Base-by-base conservation (phyloP, 64 coral and sea anemone genomes). In the Platygyra sinensis region DNA sequence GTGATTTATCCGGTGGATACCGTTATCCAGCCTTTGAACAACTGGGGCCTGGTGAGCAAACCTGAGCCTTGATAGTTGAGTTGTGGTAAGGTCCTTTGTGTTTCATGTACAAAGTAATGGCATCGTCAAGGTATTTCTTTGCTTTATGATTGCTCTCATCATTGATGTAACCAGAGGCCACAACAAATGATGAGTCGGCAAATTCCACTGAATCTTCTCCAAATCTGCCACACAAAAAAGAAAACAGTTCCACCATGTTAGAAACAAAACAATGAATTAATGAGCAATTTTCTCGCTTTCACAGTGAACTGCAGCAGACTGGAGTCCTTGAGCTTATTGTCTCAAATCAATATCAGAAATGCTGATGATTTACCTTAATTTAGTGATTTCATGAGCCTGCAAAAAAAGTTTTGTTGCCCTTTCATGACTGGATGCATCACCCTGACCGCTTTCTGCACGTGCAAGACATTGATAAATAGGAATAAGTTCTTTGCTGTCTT, bases 31-130 rank as follows among this genome's bases (percentile, higher is more conserved):
- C n/a, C n/a, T n/a, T n/a, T n/a, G n/a, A n/a, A n/a, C n/a, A n/a
- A n/a, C n/a, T n/a, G n/a, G n/a, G n/a, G n/a, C n/a, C 54, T 15
- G 15, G 54, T 16, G 10, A 36, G 25, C 25, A 32, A 82, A 96
- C 94, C 94, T 96, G 94, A 36, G 94, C 90, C 62, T 96, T 93
- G 12, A 96, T 55, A 73, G 94, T 96, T 30, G 83, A 89, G 50
- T 87, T 86, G 6, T 87, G 61, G 62, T 96, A 96, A 42, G 94
- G 90, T 28, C 94, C 94, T n/a, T 54, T 74, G 54, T 84, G 75
- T 32, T 88, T 78, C 77, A 89, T 93, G 65, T 93, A 93, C 30
- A 89, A 89, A 24, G 84, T 91, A 28, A 89, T 93, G 51, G 78
- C 87, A 62, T 87, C 73, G 24, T 93, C 75, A 28, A 96, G 64